phyloP scores from a whole-genome alignment of 1,140 invertebrate genomes.

The Chironomus striatipennis region DNA sequence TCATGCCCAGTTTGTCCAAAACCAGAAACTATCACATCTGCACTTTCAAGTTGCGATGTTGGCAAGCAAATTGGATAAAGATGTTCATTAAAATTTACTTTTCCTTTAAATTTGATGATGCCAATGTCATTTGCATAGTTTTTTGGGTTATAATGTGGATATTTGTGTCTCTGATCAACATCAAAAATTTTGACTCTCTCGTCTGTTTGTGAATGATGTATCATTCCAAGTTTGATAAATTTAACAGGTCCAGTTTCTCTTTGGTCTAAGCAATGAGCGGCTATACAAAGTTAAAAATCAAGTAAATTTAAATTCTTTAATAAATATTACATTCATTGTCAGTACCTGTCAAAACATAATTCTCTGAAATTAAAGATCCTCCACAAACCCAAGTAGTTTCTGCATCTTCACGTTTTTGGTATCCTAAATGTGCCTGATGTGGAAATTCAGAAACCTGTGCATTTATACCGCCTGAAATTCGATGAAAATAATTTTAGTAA shows the following conservation, averaged over 20 bases:
- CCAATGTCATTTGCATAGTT: not conserved
- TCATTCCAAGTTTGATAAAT: not conserved
- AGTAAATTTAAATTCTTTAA: too few species aligned
- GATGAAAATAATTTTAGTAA: too few species aligned
- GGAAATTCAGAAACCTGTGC: too few species aligned
- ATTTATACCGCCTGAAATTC: too few species aligned
- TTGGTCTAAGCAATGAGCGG: not conserved
- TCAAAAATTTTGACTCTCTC: not conserved
- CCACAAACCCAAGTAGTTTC: too few species aligned
- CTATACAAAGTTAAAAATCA: not conserved
- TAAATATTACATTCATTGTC: too few species aligned
- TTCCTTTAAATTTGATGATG: not conserved
- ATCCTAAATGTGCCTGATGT: too few species aligned
- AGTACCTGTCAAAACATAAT: too few species aligned
- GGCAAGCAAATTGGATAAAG: not conserved
- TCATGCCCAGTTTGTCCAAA: not conserved
- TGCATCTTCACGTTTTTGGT: too few species aligned
- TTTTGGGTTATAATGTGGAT: not conserved
- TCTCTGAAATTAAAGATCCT: too few species aligned
- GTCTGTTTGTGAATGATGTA: not conserved
- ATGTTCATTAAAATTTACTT: not conserved
- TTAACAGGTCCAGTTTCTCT: not conserved
- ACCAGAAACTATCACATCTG: not conserved
- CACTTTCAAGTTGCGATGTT: not conserved
- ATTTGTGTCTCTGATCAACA: not conserved